A percentile compares a stretch with the other conserved stretches of the same genome.
phyloP scores from a whole-genome alignment of 2,113 vertebrate species.

The Papio anubis region DNA sequence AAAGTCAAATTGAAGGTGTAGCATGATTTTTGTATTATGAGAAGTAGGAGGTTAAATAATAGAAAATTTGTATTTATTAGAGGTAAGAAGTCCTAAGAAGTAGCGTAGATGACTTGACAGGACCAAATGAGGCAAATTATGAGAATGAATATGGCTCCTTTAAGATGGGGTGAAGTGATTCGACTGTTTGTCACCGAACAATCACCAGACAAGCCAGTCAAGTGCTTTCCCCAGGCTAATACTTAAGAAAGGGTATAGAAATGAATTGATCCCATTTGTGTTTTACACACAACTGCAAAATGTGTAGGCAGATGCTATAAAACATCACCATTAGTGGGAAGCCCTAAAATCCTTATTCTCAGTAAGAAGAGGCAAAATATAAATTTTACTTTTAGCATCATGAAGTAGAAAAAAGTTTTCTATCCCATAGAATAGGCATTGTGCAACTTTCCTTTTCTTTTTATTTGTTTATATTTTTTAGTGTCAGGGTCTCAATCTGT shows the following conservation, averaged over 20 bases:
- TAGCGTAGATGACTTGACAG: background rate
- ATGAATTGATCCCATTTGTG: conserved; percentile 65
- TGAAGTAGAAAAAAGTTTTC: background rate
- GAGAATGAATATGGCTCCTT: background rate
- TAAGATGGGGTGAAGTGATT: conserved; percentile 40
- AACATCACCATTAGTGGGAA: conserved; percentile 62
- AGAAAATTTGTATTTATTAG: background rate
- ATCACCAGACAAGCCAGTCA: background rate
- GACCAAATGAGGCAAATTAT: conserved; percentile 37
- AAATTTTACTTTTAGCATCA: background rate
- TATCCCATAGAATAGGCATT: background rate
- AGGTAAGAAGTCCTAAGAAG: background rate
- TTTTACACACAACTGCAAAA: conserved; percentile 47
- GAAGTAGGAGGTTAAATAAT: background rate
- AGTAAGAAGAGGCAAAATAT: background rate
- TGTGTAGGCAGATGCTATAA: conserved; percentile 51
- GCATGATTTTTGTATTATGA: background rate
- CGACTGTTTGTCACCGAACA: conserved; percentile 46
- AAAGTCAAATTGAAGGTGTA: background rate
- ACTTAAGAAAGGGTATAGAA: conserved; percentile 58
- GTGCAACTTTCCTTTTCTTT: background rate
- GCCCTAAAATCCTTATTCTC: background rate
- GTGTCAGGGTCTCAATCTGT: too few relatives aligned
- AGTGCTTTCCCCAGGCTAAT: conserved; percentile 48
- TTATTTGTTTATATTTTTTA: too few relatives aligned